Base-by-base conservation (phyloP, 2,888 invertebrate species). In the Hanleya hanleyi region DNA sequence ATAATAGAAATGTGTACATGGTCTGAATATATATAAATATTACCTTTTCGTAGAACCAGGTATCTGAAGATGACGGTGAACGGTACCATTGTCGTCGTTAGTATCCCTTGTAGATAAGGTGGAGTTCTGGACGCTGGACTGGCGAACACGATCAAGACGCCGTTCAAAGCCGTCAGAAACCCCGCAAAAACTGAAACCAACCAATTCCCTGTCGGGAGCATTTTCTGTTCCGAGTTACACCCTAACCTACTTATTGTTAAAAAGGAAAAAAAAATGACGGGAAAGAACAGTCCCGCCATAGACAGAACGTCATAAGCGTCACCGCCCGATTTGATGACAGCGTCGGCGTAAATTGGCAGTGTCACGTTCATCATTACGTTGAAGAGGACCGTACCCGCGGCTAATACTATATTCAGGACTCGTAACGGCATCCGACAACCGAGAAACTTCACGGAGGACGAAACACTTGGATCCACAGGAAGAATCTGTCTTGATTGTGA, bases 101-200 rank as follows among this genome's bases (percentile, higher is more conserved):
- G 71, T 33, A 84, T 74, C 4, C 80, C 82, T 69, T 84, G 83
- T 22, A 84, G 69, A 71, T 83, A 83, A 0, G 83, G 81, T 22
- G 83, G 81, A 0, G 83, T 84, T 61, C 83, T 38, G 32, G 70
- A 51, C 0, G 81, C 77, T 7, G 77, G 78, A 72, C 81, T 81
- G 37, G 82, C 81, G 47, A 78, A 83, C 15, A 83, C 81, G 9
- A 83, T 77, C 15, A 83, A 65, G 9, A 84, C 64, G 0, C 83
- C 83, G 41, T 84, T 84, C 51, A 81, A 62, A 5, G 81, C 77
- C 0, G 76, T 80, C 9, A 78, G 70, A 3, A 77, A 36, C 5
- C 83, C 83, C 77, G 82, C 76, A 0, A 76, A 15, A 61, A 81
- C 70, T 18, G 79, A 22, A 36, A 80, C 75, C 38, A 79, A 79